Conservation (phyloP, 2,888 invertebrate genomes). For the Julus scanicus region DNA sequence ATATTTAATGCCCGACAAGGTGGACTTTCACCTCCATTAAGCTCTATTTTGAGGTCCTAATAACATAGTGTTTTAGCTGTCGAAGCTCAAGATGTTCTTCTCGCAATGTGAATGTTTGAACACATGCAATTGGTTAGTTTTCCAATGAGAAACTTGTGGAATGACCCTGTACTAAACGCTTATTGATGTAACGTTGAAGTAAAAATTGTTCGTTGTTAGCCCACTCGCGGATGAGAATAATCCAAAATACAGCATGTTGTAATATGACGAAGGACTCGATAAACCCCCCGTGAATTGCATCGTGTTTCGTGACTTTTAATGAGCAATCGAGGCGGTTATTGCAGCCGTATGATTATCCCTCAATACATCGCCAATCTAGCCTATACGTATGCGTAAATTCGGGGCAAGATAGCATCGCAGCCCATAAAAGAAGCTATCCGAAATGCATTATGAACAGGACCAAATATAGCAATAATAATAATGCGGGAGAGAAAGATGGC, state of each 20-base stretch:
- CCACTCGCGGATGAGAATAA: not conserved
- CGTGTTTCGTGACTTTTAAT: constrained; percentile 34
- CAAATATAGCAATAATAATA: constrained; percentile 17
- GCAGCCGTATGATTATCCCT: constrained; percentile 5
- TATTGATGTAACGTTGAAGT: not conserved
- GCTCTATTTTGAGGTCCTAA: too few relatives aligned
- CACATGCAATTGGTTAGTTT: too few relatives aligned
- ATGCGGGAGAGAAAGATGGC: not conserved
- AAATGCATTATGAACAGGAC: constrained; percentile 20
- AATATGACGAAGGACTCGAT: constrained; percentile 24
- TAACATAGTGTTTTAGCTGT: too few relatives aligned
- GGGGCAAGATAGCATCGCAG: not conserved
- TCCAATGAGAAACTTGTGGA: not conserved
- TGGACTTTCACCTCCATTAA: too few relatives aligned
- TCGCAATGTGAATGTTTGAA: too few relatives aligned
- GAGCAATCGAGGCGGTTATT: constrained; percentile 36
- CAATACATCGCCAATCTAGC: not conserved
- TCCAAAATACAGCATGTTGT: not conserved
- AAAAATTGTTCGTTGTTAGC: constrained; percentile 6
- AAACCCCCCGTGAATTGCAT: not conserved
- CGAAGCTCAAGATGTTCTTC: too few relatives aligned
- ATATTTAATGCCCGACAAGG: too few relatives aligned
- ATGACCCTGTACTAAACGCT: not conserved
- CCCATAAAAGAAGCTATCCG: not conserved
- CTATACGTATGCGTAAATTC: not conserved